Evolutionary conservation across 2,888 invertebrate species (phyloP), one percentile per base, ranked within the genome.

Genomic region (Oligia latruncula): DNA sequence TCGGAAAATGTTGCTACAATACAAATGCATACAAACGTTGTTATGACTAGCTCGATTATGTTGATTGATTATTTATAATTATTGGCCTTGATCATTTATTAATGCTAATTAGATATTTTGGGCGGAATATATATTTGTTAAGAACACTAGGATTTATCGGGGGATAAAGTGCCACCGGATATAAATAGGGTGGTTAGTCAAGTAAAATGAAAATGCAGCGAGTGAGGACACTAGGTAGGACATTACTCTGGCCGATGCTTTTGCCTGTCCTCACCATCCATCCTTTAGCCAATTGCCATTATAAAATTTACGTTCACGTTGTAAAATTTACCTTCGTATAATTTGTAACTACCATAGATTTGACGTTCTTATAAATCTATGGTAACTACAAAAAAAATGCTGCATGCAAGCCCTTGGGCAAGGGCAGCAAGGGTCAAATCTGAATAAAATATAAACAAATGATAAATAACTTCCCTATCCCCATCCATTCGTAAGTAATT

Each of bases 1-100:
- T 71, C n/a, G 23, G 75, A 81, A 85, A 74, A 52, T 17, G 1
- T 15, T 55, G 1, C 23, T 60, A 35, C 1, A 35, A 15, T 15
- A 71, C 8, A 71, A 62, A 23, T 8, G 0, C 20, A 20, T 23
- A 3, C 13, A 23, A 35, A 71, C 1, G 13, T 13, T 35, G 2
- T 29, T 29, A 0, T 29, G 0, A 49, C 8, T 70, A 15, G 6
- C 13, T 70, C 9, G 6, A 75, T 9, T 40, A 17, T 66, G 13
- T 66, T 4, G 29, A 13, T 35, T n/a, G 23, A 17, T 29, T 11
- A 46, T 20, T 49, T 11, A 20, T 20, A 35, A 29, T 62, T 29
- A 29, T 62, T 62, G 4, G 35, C 4, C 0, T 64, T 35, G 8
- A 35, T 64, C 35, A 29, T 35, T 35, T 35, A 62, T 11, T 11